These are phyloP conservation scores for Oreamnos americanus DNA, from an alignment of 2,113 vertebrate species.

Conservation along the genomic window DNA sequence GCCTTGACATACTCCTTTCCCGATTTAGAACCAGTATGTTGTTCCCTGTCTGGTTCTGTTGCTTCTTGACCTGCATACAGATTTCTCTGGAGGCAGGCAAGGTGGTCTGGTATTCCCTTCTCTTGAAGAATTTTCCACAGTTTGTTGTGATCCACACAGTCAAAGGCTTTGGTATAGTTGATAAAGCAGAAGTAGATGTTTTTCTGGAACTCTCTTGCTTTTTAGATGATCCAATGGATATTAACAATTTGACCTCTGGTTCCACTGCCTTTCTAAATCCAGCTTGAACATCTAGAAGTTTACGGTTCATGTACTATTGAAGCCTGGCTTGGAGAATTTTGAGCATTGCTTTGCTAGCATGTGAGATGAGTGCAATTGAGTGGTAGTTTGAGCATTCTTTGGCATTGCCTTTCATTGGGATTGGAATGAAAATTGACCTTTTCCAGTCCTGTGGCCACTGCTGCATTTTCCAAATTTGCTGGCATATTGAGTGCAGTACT, in stretches of 20 bases:
- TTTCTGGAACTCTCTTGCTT: background rate
- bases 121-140: background rate
- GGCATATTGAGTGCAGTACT: background rate
- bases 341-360: background rate
- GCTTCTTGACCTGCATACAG: background rate
- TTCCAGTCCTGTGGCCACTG: background rate
- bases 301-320: accelerated
- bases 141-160: background rate
- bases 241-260: background rate
- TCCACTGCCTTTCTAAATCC: background rate
- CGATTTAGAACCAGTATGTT: background rate
- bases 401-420: background rate
- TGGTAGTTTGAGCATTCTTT: background rate
- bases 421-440: background rate
- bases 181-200: background rate
- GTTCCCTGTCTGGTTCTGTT: background rate
- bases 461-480: background rate
- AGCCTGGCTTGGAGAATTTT: background rate
- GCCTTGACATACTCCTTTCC: background rate
- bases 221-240: background rate
- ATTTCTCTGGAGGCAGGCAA: background rate
- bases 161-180: background rate
- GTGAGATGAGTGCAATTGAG: background rate
- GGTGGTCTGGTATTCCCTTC: background rate
- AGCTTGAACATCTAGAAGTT: background rate